Base-by-base conservation (phyloP, 2,888 invertebrate genomes). In the Embidobia sp. region DNA sequence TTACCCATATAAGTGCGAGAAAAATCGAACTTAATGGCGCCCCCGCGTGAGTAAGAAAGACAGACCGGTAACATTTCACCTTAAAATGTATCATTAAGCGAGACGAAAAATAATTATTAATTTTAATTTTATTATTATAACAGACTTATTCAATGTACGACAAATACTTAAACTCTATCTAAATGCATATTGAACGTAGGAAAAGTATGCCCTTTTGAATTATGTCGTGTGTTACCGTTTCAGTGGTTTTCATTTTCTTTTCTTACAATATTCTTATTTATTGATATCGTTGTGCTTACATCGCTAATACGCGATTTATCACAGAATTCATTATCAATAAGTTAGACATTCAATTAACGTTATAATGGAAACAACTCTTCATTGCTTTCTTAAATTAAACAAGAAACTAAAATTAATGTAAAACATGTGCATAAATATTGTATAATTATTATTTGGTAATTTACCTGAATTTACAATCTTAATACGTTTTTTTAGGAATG, bases 251-350 rank as follows among this genome's bases (percentile, higher is more conserved):
- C 35, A 8, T 13, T 35, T 13, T 35, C 7, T 13, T 13, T 10
- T 31, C 7, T n/a, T 51, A 11, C n/a, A 26, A 7, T 18, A 31
- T 64, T 49, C 40, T 37, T 63, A 31, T 27, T 66, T 53, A 53
- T 53, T 53, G 53, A 66, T 40, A 66, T 66, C 66, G 53, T 64
- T 64, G 64, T 53, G 67, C 55, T 63, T 46, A 48, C 67, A 51
- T 75, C 75, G 78, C 79, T 44, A 31, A 8, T 7, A 19, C 44
- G 78, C 78, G 67, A 78, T 77, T 80, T 80, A 81, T 81, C 80
- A 79, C 80, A 81, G 80, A 73, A 55, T 63, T 66, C 11, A 63
- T 79, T 26, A 42, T 49, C 22, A 27, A 49, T 48, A 51, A 42
- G 29, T 59, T 59, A 53, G 4, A 22, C 6, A 22, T 22, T 22